Base-by-base conservation (phyloP, 2,888 invertebrate genomes). In the Andrena trimmerana region DNA sequence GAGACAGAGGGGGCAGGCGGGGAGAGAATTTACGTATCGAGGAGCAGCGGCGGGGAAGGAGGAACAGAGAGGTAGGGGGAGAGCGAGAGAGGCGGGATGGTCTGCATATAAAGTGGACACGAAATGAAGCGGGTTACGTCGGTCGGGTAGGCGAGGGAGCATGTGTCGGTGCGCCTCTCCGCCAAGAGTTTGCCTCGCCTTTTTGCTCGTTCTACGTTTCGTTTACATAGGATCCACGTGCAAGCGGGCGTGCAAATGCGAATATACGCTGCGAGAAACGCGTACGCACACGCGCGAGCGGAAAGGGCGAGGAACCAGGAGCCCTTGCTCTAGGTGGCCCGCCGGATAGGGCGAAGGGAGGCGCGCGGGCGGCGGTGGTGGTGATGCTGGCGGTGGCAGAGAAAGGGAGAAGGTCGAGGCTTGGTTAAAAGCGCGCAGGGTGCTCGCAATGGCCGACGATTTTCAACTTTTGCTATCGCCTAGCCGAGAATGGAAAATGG, bases 81-180 rank as follows among this genome's bases (percentile, higher is more conserved):
- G 62, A 67, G 62, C 59, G 72, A 88, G 81, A 86, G 70, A 87
- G 87, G 88, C 82, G 65, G 87, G 91, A 86, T 84, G 86, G 91
- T 90, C 90, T 93, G 93, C 93, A 93, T 93, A 94, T 93, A 94
- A 93, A 93, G 93, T 93, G 92, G 92, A 92, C 90, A 89, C 89
- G 89, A 93, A 93, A 93, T 92, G 92, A 93, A 92, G 89, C 90
- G 89, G 90, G 91, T 88, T 90, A 90, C 89, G 89, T 86, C 31
- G 84, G 81, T 71, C 66, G 69, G 79, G 81, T 85, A 77, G 87
- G 87, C 82, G 78, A 83, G 78, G 77, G 78, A 77, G 86, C 82
- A 80, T 86, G 82, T 80, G 87, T 78, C 84, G 84, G 84, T 78
- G 80, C 16, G 42, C 71, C 83, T 81, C 83, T 80, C 72, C 63